Base-by-base conservation (phyloP, 1,140 invertebrate genomes). In the Ganaspis sp. region DNA sequence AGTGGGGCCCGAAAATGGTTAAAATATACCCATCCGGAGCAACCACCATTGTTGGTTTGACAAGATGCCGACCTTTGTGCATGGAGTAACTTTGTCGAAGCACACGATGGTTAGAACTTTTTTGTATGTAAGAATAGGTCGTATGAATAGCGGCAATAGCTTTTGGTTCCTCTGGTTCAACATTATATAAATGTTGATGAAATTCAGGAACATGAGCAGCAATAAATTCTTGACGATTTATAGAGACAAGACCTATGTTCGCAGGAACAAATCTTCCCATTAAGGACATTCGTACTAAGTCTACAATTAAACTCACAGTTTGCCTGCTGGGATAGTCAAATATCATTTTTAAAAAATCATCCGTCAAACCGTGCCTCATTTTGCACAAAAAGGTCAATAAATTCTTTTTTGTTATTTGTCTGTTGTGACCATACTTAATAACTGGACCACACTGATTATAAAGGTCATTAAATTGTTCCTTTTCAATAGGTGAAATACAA, bases 11-110 rank as follows among this genome's bases (percentile, higher is more conserved):
- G 0, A 69, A 38, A 29, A 69, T 74, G 15, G 34, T 29, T 12
- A 21, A 75, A 40, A 81, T 78, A 37, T 81, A 81, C 5, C 74
- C 76, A 72, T 81, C 72, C 21, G 76, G 34, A 34, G 45, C 74
- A 0, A 74, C 71, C 12, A 78, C 4, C 15, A 78, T 19, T 34
- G 75, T 73, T 9, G 74, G 74, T 74, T 81, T 79, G 5, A 81
- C 12, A 15, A 82, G 42, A 70, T 79, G 71, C 17, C 73, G 11
- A 26, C 12, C 74, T 74, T 23, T 78, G 79, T n/a, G 42, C 0
- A 29, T 71, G n/a, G 54, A 81, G 73, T 38, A 70, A 75, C 11
- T 49, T 21, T 37, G 54, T 58, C 45, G 53, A 45, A 19, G n/a
- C 17, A 3, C 1, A 49, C 34, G 77, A 64, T 74, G 78, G 77